These are phyloP conservation scores for Diorhabda carinulata DNA, from an alignment of 1,140 invertebrate species.

Conservation along the genomic window DNA sequence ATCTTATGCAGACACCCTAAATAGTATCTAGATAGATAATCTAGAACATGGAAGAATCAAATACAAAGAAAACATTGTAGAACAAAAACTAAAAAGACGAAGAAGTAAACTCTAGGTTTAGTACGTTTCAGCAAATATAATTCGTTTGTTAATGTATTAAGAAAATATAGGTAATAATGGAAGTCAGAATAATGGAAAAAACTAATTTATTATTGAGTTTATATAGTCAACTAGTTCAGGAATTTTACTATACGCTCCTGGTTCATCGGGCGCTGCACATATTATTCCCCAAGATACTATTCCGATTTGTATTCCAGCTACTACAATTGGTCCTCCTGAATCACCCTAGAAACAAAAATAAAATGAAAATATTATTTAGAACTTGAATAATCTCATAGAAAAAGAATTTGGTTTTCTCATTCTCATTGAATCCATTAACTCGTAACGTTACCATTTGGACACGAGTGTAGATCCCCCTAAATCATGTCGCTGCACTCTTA, in stretches of 20 bases:
- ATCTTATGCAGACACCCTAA: no score
- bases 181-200: neutral
- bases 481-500: no score
- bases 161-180: neutral
- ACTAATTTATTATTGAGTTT: slow-evolving; percentile 9
- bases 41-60: no score
- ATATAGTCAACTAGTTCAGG: slow-evolving; percentile 37
- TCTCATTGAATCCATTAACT: no score
- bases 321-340: slow-evolving; percentile 54
- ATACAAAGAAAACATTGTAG: no score
- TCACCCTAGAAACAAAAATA: slow-evolving; percentile 46
- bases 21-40: no score
- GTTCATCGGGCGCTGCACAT: slow-evolving; percentile 48
- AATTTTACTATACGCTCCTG: slow-evolving; percentile 48
- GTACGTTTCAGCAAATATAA: neutral
- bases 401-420: neutral
- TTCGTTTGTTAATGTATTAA: neutral
- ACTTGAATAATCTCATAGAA: neutral
- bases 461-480: no score
- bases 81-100: neutral
- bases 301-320: slow-evolving; percentile 46
- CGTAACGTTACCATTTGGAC: no score
- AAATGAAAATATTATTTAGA: neutral
- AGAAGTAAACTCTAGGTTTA: neutral
- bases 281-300: slow-evolving; percentile 49